These are phyloP conservation scores for Gobius niger DNA, from an alignment of 2,113 vertebrate genomes.

Conservation along the genomic window DNA sequence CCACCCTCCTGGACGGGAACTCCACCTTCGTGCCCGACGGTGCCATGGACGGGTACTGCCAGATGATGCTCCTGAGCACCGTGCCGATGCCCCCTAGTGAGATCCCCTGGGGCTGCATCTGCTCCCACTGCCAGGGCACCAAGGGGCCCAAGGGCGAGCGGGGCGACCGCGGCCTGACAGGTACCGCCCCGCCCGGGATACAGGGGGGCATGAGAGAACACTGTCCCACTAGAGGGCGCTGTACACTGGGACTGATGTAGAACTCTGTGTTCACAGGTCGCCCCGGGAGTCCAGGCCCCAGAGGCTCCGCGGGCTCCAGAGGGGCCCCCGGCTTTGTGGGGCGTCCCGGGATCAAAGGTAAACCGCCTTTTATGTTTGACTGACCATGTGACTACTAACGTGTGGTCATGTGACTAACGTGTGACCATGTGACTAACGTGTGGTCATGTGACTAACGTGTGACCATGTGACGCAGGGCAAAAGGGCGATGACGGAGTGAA, in stretches of 20 bases:
- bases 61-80: constrained; percentile 39
- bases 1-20: background rate
- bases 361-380: background rate
- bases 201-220: too few relatives aligned
- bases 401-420: background rate
- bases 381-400: background rate
- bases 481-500: constrained; percentile 68
- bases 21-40: background rate
- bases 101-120: constrained; percentile 71
- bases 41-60: constrained; percentile 42
- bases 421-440: background rate
- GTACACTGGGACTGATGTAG: too few relatives aligned
- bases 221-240: too few relatives aligned
- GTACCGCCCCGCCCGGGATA: too few relatives aligned
- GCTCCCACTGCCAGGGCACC: constrained; percentile 53
- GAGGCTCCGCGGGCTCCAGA: constrained; percentile 55
- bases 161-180: constrained; percentile 65
- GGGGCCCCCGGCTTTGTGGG: constrained; percentile 67
- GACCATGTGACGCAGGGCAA: constrained; percentile 56
- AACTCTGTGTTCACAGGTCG: constrained; percentile 47
- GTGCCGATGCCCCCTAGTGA: constrained; percentile 31
- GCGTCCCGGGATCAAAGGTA: constrained; percentile 69
- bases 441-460: background rate
- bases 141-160: constrained; percentile 62
- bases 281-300: constrained; percentile 58